Conservation (phyloP, 2,113 vertebrate species). For the Chrysochloris asiatica region DNA sequence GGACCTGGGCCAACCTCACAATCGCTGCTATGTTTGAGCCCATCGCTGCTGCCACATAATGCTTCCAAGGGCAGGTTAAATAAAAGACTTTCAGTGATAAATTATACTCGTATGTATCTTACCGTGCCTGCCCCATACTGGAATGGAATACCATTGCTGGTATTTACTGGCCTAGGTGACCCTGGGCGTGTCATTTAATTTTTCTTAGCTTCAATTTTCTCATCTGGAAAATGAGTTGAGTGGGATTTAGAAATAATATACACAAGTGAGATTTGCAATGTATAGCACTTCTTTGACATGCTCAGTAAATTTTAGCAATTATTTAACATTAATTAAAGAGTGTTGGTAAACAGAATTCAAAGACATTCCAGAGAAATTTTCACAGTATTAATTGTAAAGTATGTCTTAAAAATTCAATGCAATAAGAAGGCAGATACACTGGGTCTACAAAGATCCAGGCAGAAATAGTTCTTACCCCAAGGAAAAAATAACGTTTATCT, state of each 20-base stretch:
- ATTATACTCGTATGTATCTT: background rate
- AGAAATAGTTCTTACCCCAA: background rate
- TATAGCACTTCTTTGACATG: background rate
- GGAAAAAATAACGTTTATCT: background rate
- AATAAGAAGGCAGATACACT: background rate
- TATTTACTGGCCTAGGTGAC: background rate
- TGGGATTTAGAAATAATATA: background rate
- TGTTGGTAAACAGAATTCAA: background rate
- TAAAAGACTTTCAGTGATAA: background rate
- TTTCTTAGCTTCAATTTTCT: conserved; percentile 32
- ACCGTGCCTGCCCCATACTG: background rate
- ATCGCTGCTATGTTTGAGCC: too few species aligned
- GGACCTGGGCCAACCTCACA: too few species aligned
- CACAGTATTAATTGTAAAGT: background rate
- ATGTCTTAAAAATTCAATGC: background rate
- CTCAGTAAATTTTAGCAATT: conserved; percentile 27
- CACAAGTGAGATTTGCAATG: background rate
- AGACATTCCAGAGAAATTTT: background rate
- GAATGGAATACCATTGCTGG: background rate
- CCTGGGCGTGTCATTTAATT: background rate
- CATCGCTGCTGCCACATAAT: too few species aligned
- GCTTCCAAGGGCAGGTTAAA: background rate
- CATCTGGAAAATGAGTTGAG: background rate
- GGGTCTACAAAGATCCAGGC: background rate
- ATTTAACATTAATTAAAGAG: conserved; percentile 8